phyloP scores from a whole-genome alignment of 2,888 invertebrate species.

The Agelastica alni region DNA sequence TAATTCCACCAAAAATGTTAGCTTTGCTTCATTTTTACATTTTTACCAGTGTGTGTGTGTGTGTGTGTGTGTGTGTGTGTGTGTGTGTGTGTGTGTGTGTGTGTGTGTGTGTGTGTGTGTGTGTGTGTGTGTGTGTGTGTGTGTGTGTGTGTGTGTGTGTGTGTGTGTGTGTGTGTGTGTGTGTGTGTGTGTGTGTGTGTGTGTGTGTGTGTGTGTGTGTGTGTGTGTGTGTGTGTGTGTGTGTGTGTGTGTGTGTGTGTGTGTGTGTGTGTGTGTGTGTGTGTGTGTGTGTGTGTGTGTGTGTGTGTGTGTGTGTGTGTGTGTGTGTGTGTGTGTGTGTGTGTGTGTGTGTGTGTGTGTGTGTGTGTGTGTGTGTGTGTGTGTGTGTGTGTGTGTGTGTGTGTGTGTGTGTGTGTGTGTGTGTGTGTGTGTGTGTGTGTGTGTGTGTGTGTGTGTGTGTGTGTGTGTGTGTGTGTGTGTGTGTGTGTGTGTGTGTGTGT shows the following conservation, averaged over 20 bases:
- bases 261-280: conserved; percentile 3
- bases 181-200: conserved; percentile 1
- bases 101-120: not conserved
- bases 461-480: not conserved
- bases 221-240: conserved; percentile 4
- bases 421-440: not conserved
- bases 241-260: conserved; percentile 2
- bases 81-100: not conserved
- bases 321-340: not conserved
- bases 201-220: conserved; percentile 2
- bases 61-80: conserved; percentile 5
- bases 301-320: not conserved
- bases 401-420: not conserved
- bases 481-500: not conserved
- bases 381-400: not conserved
- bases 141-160: conserved; percentile 7
- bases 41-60: not conserved
- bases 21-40: no score
- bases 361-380: not conserved
- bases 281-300: not conserved
- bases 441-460: not conserved
- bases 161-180: conserved; percentile 4
- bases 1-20: no score
- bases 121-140: not conserved
- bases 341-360: not conserved